Conservation (phyloP, 1,140 invertebrate genomes). For the Drosophila funebris region DNA sequence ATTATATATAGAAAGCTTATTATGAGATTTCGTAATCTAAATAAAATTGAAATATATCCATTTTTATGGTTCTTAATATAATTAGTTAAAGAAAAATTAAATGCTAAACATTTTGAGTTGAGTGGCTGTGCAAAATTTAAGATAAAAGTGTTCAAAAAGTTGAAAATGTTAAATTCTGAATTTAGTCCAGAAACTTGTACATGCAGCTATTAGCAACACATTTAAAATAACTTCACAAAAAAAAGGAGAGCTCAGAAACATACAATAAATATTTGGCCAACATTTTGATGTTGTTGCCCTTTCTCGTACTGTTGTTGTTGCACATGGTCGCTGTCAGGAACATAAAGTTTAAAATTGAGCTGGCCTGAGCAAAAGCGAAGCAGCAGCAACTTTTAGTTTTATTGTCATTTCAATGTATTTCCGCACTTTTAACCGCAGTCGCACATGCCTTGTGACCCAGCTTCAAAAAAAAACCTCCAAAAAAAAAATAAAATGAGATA, state of each 20-base stretch:
- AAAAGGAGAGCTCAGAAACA: constrained; percentile 47
- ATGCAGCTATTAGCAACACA: constrained; percentile 57
- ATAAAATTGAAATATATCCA: no score
- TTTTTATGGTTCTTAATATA: no score
- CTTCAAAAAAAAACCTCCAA: constrained; percentile 45
- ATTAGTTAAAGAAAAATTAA: no score
- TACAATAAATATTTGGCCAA: constrained; percentile 72
- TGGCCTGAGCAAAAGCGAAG: constrained; percentile 22
- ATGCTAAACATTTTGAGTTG: no score
- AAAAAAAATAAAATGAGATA: not conserved
- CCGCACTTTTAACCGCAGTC: constrained; percentile 80
- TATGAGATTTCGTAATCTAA: no score
- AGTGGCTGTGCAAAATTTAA: no score
- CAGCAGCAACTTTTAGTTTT: constrained; percentile 74
- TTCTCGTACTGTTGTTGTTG: constrained; percentile 12
- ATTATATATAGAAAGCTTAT: no score
- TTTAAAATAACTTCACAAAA: constrained; percentile 48
- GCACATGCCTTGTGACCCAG: constrained; percentile 58
- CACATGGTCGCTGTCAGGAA: constrained; percentile 56
- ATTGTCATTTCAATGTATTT: constrained; percentile 82
- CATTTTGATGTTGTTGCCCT: constrained; percentile 48
- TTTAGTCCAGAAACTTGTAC: constrained; percentile 14
- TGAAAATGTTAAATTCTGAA: not conserved
- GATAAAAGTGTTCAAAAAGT: not conserved
- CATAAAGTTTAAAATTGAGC: constrained; percentile 77